These are phyloP conservation scores for Esox lucius DNA, from an alignment of 2,797 vertebrate genomes.

Conservation along the genomic window DNA sequence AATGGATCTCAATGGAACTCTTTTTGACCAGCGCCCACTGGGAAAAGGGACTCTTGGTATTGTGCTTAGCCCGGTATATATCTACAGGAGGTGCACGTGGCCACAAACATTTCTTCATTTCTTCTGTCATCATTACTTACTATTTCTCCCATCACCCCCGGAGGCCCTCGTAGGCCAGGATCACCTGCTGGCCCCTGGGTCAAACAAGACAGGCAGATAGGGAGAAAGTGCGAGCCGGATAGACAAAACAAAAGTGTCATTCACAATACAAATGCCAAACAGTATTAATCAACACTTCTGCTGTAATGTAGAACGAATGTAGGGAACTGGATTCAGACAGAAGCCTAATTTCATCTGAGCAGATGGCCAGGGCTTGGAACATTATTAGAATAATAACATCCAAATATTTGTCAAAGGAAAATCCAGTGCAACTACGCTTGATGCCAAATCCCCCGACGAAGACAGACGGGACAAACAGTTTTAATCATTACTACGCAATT, in stretches of 20 bases:
- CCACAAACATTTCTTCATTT: not conserved
- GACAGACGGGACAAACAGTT: not conserved
- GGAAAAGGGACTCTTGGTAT: too few relatives aligned
- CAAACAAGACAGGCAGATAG: slow-evolving; percentile 15
- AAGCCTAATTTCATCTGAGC: too few relatives aligned
- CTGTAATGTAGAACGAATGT: not conserved
- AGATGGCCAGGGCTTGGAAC: too few relatives aligned
- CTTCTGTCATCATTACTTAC: slow-evolving; percentile 56
- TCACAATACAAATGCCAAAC: not conserved
- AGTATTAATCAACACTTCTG: not conserved
- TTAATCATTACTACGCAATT: not conserved
- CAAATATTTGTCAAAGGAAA: too few relatives aligned
- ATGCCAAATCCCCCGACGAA: not conserved
- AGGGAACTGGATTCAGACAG: too few relatives aligned
- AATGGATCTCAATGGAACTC: too few relatives aligned
- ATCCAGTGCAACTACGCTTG: too few relatives aligned
- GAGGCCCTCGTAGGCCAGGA: slow-evolving; percentile 73
- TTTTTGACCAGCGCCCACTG: too few relatives aligned
- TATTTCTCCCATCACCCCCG: slow-evolving; percentile 76
- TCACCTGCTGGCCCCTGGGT: slow-evolving; percentile 79
- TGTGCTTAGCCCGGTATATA: not conserved
- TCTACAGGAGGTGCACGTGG: not conserved
- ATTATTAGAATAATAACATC: too few relatives aligned
- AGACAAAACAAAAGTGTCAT: not conserved
- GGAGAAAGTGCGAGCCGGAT: not conserved